A percentile compares a stretch with the other conserved stretches of the same genome.
These are phyloP conservation scores for Himalopsyche anomala DNA, from an alignment of 2,888 invertebrate species.

Conservation along the genomic window DNA sequence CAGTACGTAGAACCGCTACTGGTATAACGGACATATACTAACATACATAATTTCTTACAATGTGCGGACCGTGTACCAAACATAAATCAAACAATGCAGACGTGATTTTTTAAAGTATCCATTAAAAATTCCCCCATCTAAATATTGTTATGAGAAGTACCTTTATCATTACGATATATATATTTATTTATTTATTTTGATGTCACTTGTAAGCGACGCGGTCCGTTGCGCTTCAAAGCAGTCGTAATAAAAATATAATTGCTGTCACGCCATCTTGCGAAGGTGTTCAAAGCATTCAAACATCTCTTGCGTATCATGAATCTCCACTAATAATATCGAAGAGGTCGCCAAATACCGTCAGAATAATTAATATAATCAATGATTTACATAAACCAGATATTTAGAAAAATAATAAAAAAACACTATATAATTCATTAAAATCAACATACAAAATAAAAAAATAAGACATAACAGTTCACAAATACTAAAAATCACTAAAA, in stretches of 20 bases:
- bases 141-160: not conserved
- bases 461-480: no score
- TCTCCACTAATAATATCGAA: constrained; percentile 9
- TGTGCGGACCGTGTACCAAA: no score
- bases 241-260: constrained; percentile 63
- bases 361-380: no score
- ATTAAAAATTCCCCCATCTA: constrained; percentile 3
- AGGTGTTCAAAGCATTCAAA: constrained; percentile 55
- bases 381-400: no score
- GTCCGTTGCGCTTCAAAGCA: constrained; percentile 51
- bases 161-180: constrained; percentile 8
- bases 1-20: no score
- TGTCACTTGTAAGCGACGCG: constrained; percentile 54
- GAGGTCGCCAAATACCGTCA: not conserved
- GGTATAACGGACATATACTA: no score
- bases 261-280: constrained; percentile 57
- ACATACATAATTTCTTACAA: no score
- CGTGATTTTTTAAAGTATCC: not conserved
- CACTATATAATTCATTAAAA: no score
- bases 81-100: no score
- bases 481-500: no score
- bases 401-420: no score
- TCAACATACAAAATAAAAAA: no score
- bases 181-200: constrained; percentile 35
- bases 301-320: not conserved